Evolutionary conservation across 2,888 invertebrate species (phyloP), one percentile per base, ranked within the genome.

Genomic region (Idaea straminata): DNA sequence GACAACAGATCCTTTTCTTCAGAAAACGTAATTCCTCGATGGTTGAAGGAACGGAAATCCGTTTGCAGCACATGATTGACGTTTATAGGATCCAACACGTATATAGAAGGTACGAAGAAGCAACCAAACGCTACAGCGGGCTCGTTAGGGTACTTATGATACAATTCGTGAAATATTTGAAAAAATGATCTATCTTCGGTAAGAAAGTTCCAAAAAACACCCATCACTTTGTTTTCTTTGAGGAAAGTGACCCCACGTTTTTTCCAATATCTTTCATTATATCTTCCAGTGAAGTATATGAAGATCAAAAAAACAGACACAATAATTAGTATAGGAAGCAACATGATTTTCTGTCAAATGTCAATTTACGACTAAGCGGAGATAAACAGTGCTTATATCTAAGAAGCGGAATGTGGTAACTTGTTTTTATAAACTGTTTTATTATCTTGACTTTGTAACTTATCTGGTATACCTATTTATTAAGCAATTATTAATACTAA

Each of bases 201-300:
- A 0, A 82, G 0, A 61, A 74, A 88, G 10, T 83, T 77, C 82
- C 82, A 85, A 16, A 83, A 76, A 0, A 81, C 73, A 5, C 87
- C 88, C 13, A 77, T 64, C 0, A 77, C 63, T 65, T 77, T 86
- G 64, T 83, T 77, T 61, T 75, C 77, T 0, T 72, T 67, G 25
- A 83, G 69, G 61, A 84, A 86, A 3, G 68, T 61, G 0, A 87
- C 86, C 0, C 85, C 84, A 13, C 85, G 83, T 70, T 78, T 86
- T 25, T 72, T 82, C 87, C 88, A 88, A 63, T 88, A 88, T 2
- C 60, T 38, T 61, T 85, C 77, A 73, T 87, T 86, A 62, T 80
- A 81, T 71, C 66, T 74, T 4, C 83, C 84, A 61, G 66, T 77
- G 0, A 83, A 35, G 64, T 82, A 79, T 13, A 47, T 10, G 13